These are phyloP conservation scores for Umimayanthus kanabou DNA, from an alignment of 92 coral and sea anemone genomes.

Conservation along the genomic window DNA sequence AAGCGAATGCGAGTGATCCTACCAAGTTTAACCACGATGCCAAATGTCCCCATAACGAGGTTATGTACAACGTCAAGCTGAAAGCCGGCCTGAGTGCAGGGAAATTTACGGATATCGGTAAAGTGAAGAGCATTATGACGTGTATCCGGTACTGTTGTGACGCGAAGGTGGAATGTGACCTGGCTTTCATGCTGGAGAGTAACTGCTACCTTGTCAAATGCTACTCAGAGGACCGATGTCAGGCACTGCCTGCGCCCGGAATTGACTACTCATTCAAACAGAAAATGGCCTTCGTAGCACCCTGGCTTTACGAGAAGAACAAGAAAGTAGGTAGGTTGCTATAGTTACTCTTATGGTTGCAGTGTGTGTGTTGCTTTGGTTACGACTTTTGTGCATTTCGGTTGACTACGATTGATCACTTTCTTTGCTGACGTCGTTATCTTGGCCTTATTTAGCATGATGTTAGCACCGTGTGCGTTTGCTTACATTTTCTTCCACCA, in stretches of 20 bases:
- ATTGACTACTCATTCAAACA: conserved; percentile 75
- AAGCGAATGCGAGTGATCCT: conserved; percentile 65
- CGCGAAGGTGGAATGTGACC: conserved; percentile 86
- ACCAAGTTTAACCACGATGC: conserved; percentile 88
- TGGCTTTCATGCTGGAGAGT: conserved; percentile 90
- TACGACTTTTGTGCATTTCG: not conserved
- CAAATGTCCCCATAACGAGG: conserved; percentile 98
- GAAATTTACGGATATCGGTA: conserved; percentile 95
- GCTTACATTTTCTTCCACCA: no score
- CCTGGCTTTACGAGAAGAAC: conserved; percentile 93
- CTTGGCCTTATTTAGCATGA: no score
- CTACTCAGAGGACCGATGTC: conserved; percentile 95
- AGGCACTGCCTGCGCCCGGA: conserved; percentile 90
- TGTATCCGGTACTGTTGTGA: conserved; percentile 93
- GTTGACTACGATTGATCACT: no score
- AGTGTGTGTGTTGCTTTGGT: not conserved
- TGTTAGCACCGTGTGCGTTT: no score
- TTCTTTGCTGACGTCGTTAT: no score
- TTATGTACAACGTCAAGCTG: conserved; percentile 96
- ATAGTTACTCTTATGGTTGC: no score
- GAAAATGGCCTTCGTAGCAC: conserved; percentile 99
- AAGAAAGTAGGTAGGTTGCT: conserved; percentile 83
- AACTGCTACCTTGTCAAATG: conserved; percentile 97
- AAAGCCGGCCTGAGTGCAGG: conserved; percentile 95
- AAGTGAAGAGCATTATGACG: conserved; percentile 63